Evolutionary conservation across 2,888 invertebrate genomes (phyloP).

Genomic region (Troilus luridus): DNA sequence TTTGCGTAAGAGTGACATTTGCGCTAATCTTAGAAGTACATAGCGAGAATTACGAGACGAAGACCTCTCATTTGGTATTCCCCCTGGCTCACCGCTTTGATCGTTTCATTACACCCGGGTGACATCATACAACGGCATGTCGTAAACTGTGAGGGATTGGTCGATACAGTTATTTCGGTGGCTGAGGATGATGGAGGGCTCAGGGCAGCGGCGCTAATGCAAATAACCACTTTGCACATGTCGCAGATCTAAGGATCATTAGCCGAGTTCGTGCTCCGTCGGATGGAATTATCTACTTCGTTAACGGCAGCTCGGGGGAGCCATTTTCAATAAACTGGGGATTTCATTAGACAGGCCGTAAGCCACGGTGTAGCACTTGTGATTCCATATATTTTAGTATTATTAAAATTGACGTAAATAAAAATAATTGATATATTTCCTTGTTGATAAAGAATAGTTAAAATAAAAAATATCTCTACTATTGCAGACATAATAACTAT

Average conservation of each 20-base stretch:
- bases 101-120: conserved; percentile 29
- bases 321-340: neutral
- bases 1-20: neutral
- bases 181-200: neutral
- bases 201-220: neutral
- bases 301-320: neutral
- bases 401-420: neutral
- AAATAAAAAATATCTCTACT: too few species aligned
- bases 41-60: conserved; percentile 8
- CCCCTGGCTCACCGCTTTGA: conserved; percentile 30
- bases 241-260: neutral
- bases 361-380: neutral
- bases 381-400: neutral
- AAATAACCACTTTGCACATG: conserved; percentile 29
- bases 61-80: conserved; percentile 38
- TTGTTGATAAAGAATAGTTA: too few species aligned
- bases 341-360: neutral
- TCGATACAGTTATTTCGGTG: conserved; percentile 16
- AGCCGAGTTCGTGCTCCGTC: neutral
- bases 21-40: conserved; percentile 28
- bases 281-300: conserved; percentile 14
- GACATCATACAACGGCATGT: conserved; percentile 32
- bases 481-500: too few species aligned
- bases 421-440: neutral
- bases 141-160: conserved; percentile 8